Evolutionary conservation across 2,888 invertebrate genomes (phyloP), one percentile per base, ranked within the genome.

Genomic region (Gisinianus flammeolus): DNA sequence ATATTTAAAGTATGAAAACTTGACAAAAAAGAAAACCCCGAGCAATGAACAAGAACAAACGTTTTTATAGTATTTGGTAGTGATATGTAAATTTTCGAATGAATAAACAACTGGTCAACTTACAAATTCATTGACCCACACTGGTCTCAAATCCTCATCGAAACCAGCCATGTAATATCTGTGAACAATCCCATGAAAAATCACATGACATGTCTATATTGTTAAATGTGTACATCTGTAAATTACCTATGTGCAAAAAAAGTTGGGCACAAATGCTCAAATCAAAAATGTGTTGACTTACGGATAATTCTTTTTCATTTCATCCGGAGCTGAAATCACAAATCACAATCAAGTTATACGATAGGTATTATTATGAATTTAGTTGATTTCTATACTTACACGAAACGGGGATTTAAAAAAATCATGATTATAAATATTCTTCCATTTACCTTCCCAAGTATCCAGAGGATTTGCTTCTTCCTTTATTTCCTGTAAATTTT

Each of bases 101-200:
- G n/a, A n/a, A n/a, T n/a, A n/a, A n/a, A n/a, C n/a, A n/a, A n/a
- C n/a, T n/a, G n/a, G n/a, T n/a, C n/a, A 24, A 22, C 62, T 62
- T 24, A 19, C n/a, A 8, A 66, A 66, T n/a, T 66, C 30, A 28
- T 10, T 66, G 8, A 24, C 22, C 73, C 54, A 31, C 33, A 54
- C 19, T 31, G 73, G 73, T 22, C 73, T 10, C n/a, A 30, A 30
- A 5, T 72, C 72, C 4, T 72, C 72, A 10, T 72, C 72, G 58
- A 58, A 58, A 4, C 72, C 72, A 35, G 69, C 6, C 10, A 69
- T 22, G 35, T 69, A 69, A 35, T 69, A 69, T n/a, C 62, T 4
- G 4, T 24, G 4, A 24, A 24, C 3, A 62, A 62, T 24, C 22
- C 2, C 24, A 2, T 24, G 24, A 22, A 22, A 2, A 24, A 2